These are phyloP conservation scores for Peromyscus californicus DNA, from an alignment of 2,113 vertebrate genomes.

Conservation along the genomic window DNA sequence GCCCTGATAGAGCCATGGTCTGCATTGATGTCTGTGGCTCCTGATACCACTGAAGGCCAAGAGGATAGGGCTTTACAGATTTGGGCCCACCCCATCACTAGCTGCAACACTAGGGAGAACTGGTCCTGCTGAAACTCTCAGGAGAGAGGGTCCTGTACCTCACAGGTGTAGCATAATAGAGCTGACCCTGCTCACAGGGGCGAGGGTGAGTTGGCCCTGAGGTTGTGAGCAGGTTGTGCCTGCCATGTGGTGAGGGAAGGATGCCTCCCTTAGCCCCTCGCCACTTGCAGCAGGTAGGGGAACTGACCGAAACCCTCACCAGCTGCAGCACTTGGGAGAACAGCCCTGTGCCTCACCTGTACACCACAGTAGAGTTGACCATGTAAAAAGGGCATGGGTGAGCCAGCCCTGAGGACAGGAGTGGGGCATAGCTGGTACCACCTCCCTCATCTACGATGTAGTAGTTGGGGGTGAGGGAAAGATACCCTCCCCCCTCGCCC, in stretches of 20 bases:
- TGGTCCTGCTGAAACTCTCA: not conserved
- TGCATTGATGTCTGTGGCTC: not conserved
- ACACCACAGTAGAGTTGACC: not conserved
- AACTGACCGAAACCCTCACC: not conserved
- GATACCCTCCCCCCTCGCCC: not conserved
- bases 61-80: not conserved
- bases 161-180: not conserved
- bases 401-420: not conserved
- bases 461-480: not conserved
- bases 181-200: not conserved
- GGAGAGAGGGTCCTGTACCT: not conserved
- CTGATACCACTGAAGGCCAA: not conserved
- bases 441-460: not conserved
- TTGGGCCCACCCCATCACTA: not conserved
- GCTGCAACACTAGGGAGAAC: not conserved
- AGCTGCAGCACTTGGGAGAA: not conserved
- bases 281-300: not conserved
- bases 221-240: not conserved
- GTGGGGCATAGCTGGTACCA: not conserved
- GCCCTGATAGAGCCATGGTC: not conserved
- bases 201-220: not conserved
- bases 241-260: not conserved
- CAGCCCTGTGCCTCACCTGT: not conserved
- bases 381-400: not conserved
- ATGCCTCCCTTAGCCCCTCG: not conserved